phyloP scores from a whole-genome alignment of 2,888 invertebrate species.

The Drosophila maculinotata region DNA sequence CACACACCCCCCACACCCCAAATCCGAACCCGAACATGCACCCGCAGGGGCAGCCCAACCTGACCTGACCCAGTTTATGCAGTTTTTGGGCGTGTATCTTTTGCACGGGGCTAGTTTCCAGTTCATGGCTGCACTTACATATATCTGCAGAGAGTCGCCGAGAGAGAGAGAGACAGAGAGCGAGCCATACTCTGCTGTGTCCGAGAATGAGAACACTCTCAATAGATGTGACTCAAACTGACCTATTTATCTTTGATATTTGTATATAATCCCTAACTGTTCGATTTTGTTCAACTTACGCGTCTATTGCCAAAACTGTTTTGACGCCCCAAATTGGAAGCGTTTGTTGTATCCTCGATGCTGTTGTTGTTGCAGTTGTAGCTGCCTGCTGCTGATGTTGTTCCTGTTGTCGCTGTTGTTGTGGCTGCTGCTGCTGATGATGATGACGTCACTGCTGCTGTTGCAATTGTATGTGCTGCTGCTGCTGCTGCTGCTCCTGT shows the following conservation, averaged over 20 bases:
- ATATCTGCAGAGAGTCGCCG: constrained; percentile 15
- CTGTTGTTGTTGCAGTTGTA: constrained; percentile 61
- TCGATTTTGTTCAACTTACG: constrained; percentile 73
- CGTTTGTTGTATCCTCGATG: constrained; percentile 71
- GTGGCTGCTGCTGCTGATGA: constrained; percentile 27
- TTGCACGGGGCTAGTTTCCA: constrained; percentile 58
- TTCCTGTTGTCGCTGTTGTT: constrained; percentile 33
- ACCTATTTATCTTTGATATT: constrained; percentile 43
- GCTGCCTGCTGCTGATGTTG: constrained; percentile 42
- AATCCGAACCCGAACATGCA: no score
- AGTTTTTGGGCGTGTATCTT: constrained; percentile 78
- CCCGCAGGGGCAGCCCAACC: no score
- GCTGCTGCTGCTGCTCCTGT: constrained; percentile 27
- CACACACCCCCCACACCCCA: background rate
- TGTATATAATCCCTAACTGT: background rate
- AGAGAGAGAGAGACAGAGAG: constrained; percentile 19
- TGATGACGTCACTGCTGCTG: constrained; percentile 9
- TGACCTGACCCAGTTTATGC: constrained; percentile 78
- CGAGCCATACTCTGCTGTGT: background rate
- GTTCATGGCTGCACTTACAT: constrained; percentile 75
- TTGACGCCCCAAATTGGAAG: constrained; percentile 81
- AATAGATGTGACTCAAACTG: constrained; percentile 29
- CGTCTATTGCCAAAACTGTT: constrained; percentile 85
- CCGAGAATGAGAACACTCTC: constrained; percentile 16
- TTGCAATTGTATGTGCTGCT: constrained; percentile 24